Percentiles rank a stretch among this genome's conserved stretches.
phyloP scores from a whole-genome alignment of 1,140 invertebrate species.

The Kradibia gibbosae region DNA sequence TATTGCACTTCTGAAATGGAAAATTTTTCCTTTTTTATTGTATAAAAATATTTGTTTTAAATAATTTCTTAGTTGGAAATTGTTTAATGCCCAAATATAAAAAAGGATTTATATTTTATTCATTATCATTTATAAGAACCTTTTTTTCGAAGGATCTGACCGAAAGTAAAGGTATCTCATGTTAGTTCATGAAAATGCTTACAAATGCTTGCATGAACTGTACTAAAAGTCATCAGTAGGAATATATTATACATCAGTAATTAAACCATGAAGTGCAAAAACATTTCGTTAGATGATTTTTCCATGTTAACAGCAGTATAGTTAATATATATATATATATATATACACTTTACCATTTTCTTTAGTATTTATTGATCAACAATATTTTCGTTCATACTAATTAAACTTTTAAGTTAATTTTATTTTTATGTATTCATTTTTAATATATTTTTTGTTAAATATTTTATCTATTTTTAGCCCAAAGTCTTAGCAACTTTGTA shows the following conservation, averaged over 20 bases:
- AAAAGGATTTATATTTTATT: neutral
- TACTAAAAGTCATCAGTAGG: no score
- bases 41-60: neutral
- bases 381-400: neutral
- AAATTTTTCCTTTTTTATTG: neutral
- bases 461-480: neutral
- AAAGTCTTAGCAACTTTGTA: neutral
- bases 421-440: neutral
- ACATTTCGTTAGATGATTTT: neutral
- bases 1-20: slow-evolving; percentile 43
- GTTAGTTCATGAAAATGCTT: neutral
- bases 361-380: neutral
- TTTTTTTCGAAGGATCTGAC: neutral
- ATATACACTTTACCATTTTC: neutral
- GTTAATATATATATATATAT: neutral
- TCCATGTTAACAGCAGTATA: neutral
- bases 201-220: neutral
- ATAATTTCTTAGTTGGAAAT: neutral
- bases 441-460: slow-evolving; percentile 8
- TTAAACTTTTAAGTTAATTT: neutral
- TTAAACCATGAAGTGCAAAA: neutral
- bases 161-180: neutral
- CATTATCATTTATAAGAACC: neutral
- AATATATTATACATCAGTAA: neutral
- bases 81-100: neutral